Base-by-base conservation (phyloP, 2,113 vertebrate species). In the Hyperopisus bebe region DNA sequence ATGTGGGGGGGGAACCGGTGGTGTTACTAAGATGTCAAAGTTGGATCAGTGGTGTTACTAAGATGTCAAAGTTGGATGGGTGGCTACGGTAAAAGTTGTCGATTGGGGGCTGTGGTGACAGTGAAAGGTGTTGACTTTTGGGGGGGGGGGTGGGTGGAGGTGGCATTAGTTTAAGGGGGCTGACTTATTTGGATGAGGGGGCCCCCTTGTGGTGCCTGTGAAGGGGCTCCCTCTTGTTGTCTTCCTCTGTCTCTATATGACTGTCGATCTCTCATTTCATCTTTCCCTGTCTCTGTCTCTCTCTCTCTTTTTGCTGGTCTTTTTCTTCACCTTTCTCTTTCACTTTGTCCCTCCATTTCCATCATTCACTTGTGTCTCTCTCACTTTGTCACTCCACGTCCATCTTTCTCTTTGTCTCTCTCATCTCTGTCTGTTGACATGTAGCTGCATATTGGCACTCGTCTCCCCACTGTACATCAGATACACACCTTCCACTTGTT, bases 401-500 rank as follows among this genome's bases (percentile, higher is more conserved):
- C 5, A 8, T 31, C 19, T 31, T 15, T 47, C 39, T 82, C 83
- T 48, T 2, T 21, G 5, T 48, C 83, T 85, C 46, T 85, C 15
- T 47, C 70, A 4, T 51, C 13, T 51, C 50, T 96, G 93, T 97
- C 96, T 95, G 92, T 94, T 94, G 92, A 94, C 96, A 96, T 96
- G 96, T 96, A 97, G 97, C 96, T 96, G 96, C 95, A 97, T 96
- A 97, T 97, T 95, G 96, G 96, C 95, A 27, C 89, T 88, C 90
- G 90, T 92, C 92, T 88, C 91, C 89, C 93, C 95, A 93, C 94
- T 94, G 94, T 95, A 94, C 95, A 94, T 94, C 93, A 94, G 27
- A 93, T 92, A 92, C 94, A 95, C 94, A 92, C 91, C 97, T 24
- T 82, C 7, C 47, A 31, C n/a, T 48, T 27, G 5, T 86, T 55